A percentile compares a stretch with the other conserved stretches of the same genome.
Evolutionary conservation across 2,113 vertebrate genomes (phyloP).

Genomic region (Columba livia): DNA sequence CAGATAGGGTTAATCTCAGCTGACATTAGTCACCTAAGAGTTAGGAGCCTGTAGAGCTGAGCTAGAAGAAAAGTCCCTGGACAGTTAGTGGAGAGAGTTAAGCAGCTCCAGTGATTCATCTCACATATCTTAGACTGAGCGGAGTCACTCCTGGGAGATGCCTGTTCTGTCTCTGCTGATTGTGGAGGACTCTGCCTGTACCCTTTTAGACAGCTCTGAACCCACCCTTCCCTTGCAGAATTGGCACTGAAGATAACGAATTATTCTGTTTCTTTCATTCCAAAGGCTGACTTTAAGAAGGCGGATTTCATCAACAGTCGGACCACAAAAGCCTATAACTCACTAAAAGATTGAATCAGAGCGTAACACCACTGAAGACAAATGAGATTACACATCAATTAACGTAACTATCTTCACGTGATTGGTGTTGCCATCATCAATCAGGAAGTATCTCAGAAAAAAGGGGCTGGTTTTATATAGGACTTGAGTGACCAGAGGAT

Average conservation of each 20-base stretch:
- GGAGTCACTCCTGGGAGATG: background rate
- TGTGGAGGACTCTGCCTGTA: background rate
- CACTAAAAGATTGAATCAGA: slow-evolving; percentile 70
- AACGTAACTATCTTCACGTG: fast-evolving
- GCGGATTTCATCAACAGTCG: slow-evolving; percentile 85
- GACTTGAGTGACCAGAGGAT: background rate
- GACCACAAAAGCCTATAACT: slow-evolving; percentile 84
- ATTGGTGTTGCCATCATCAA: background rate
- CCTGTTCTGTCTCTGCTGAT: background rate
- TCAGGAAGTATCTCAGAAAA: background rate
- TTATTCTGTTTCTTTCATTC: slow-evolving; percentile 49
- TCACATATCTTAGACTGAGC: background rate
- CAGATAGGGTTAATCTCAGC: background rate
- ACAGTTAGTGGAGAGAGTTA: background rate
- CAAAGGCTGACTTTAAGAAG: slow-evolving; percentile 87
- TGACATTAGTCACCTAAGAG: background rate
- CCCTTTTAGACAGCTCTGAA: background rate
- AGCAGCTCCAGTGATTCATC: background rate
- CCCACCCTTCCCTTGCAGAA: background rate
- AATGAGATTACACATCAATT: background rate
- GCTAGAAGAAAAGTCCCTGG: background rate
- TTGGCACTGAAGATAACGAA: background rate
- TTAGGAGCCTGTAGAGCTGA: background rate
- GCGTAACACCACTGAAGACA: background rate
- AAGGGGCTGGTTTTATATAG: background rate